Percentiles rank a stretch among this genome's conserved stretches.
These are phyloP conservation scores for Etheostoma perlongum DNA, from an alignment of 2,797 vertebrate genomes.

Conservation along the genomic window DNA sequence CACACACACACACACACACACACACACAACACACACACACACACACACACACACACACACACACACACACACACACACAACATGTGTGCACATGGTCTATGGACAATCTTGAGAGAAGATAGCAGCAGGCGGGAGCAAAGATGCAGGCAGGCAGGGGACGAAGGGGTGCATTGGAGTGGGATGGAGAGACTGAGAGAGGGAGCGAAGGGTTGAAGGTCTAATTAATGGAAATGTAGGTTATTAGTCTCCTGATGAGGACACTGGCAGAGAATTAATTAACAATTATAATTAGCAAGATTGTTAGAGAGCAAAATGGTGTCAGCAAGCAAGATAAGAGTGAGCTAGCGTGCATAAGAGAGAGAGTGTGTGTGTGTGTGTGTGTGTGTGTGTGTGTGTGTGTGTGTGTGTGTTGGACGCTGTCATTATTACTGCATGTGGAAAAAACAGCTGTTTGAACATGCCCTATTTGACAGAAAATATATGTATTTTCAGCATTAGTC, in stretches of 20 bases:
- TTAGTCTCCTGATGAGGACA: conserved; percentile 90
- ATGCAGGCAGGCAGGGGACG: conserved; percentile 56
- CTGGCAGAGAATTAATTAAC: conserved; percentile 90
- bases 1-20: background rate
- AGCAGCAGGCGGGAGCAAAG: conserved; percentile 53
- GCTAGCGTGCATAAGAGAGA: conserved; percentile 58
- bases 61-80: conserved; percentile 46
- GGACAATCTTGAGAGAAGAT: conserved; percentile 39
- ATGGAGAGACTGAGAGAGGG: conserved; percentile 73
- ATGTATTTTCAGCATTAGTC: conserved; percentile 76
- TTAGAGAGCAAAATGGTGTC: conserved; percentile 91
- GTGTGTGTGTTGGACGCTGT: conserved; percentile 46
- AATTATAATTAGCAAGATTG: conserved; percentile 92
- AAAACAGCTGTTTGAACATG: conserved; percentile 66
- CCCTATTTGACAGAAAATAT: conserved; percentile 67
- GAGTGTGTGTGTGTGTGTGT: conserved; percentile 31
- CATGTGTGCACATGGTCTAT: conserved; percentile 40
- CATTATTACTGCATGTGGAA: conserved; percentile 45
- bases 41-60: background rate
- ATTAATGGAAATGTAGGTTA: conserved; percentile 91
- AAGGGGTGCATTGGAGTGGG: conserved; percentile 74
- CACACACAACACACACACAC: conserved; percentile 15
- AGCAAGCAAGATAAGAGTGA: conserved; percentile 79
- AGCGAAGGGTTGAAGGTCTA: conserved; percentile 88
- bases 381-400: conserved; percentile 24